Conservation (phyloP, 2,888 invertebrate species). For the Sclerodermus sp. region DNA sequence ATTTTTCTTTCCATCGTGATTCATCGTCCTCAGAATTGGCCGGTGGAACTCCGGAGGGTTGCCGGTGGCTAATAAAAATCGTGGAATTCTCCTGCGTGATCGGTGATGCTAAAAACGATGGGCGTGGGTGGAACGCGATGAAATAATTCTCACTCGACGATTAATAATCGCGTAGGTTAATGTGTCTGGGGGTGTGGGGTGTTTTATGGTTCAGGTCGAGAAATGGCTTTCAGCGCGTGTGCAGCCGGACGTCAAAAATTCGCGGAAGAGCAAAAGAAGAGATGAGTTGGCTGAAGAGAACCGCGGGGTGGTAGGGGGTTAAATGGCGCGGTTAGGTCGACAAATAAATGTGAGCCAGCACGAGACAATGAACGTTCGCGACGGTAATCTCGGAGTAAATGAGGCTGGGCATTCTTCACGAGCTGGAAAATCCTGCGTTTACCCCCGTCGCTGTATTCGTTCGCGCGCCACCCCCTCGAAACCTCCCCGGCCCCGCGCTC, state of each 20-base stretch:
- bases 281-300: not conserved
- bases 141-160: no score
- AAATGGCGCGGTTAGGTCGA: constrained; percentile 1
- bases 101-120: no score
- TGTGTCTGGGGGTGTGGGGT: no score
- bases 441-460: not conserved
- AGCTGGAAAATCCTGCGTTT: constrained; percentile 5
- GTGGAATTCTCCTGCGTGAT: no score
- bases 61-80: no score
- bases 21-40: no score
- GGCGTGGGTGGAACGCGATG: no score
- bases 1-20: no score
- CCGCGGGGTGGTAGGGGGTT: not conserved
- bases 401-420: constrained; percentile 21
- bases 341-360: constrained; percentile 1
- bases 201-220: no score
- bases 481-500: not conserved
- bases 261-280: not conserved
- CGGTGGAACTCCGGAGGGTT: no score
- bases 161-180: no score
- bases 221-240: constrained; percentile 6
- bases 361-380: constrained; percentile 5
- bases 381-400: constrained; percentile 23
- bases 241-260: not conserved
- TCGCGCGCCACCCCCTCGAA: not conserved